Percentiles rank a stretch among this genome's conserved stretches.
phyloP scores from a whole-genome alignment of 2,797 vertebrate species.

The Chelidonichthys spinosus region DNA sequence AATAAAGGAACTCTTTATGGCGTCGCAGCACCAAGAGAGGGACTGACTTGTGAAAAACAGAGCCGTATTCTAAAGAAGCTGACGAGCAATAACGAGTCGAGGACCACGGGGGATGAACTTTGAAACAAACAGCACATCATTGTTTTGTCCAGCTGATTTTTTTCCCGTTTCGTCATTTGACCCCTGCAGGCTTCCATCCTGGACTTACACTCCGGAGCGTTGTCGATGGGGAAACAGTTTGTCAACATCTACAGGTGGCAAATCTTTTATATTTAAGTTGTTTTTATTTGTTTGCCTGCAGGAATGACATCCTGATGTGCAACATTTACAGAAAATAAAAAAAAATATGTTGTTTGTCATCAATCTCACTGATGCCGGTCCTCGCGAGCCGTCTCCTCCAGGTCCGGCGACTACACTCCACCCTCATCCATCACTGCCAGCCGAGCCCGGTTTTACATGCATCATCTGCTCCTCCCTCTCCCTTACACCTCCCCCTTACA shows the following conservation, averaged over 20 bases:
- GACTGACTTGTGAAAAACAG: constrained; percentile 38
- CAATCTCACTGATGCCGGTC: constrained; percentile 24
- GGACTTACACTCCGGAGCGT: constrained; percentile 95
- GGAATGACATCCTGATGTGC: background rate
- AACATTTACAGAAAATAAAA: constrained; percentile 7
- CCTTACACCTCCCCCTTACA: background rate
- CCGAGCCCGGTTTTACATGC: constrained; percentile 6
- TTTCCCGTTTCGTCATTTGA: constrained; percentile 34
- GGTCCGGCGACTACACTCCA: constrained; percentile 18
- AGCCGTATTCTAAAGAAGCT: constrained; percentile 35
- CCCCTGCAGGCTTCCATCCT: constrained; percentile 92
- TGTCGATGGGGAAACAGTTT: constrained; percentile 96
- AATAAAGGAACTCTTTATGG: constrained; percentile 59
- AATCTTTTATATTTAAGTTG: background rate
- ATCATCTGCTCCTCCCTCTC: constrained; percentile 4
- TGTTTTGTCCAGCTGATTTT: constrained; percentile 19
- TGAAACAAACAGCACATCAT: background rate
- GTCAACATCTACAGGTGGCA: constrained; percentile 96
- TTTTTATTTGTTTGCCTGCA: background rate
- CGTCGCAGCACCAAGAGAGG: constrained; percentile 19
- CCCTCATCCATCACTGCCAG: constrained; percentile 49
- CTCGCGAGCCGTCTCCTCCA: constrained; percentile 26
- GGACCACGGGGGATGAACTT: constrained; percentile 5
- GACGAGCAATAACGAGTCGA: constrained; percentile 53
- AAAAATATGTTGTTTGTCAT: constrained; percentile 8